Evolutionary conservation across 1,140 invertebrate species (phyloP), one percentile per base, ranked within the genome.

Genomic region (Homarus americanus): DNA sequence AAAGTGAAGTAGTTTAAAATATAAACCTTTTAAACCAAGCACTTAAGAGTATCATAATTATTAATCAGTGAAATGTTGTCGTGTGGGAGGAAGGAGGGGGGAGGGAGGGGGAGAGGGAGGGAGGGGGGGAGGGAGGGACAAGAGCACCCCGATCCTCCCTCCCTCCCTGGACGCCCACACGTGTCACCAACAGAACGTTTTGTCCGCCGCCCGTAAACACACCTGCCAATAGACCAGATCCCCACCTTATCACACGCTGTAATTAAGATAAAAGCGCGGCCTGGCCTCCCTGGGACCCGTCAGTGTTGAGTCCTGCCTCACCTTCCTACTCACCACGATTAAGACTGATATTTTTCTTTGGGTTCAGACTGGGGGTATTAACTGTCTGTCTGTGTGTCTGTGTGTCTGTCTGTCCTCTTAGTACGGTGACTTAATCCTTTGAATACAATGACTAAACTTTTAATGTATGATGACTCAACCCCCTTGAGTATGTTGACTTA

Each of bases 231-330:
- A 82, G 49, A 41, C 10, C 24, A 63, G 63, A 66, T 36, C 41
- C 49, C 17, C 49, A 40, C 63, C 63, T 82, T 82, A 82, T 82
- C 44, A 82, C 49, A 82, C 32, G 4, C 15, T 34, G 79, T 63
- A 82, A 82, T 82, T 82, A 82, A 63, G 79, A 58, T 82, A 82
- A 82, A 63, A 58, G 79, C 9, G 28, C 38, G 53, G 58, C 58
- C 63, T 38, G 34, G 79, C 49, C 17, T 12, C 28, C 3, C 79
- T 32, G 79, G 28, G 41, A 41, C 49, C 41, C 32, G 58, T 24
- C 53, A 58, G 12, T 58, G 53, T 58, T n/a, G n/a, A n/a, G 53
- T 58, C 15, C 10, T n/a, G 17, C 53, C 53, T 58, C 2, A 20
- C 15, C 53, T 20, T 58, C 9, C 53, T 58, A 58, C 53, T 58